Conservation (phyloP, 1,140 invertebrate species). For the Drosophila lowei region DNA sequence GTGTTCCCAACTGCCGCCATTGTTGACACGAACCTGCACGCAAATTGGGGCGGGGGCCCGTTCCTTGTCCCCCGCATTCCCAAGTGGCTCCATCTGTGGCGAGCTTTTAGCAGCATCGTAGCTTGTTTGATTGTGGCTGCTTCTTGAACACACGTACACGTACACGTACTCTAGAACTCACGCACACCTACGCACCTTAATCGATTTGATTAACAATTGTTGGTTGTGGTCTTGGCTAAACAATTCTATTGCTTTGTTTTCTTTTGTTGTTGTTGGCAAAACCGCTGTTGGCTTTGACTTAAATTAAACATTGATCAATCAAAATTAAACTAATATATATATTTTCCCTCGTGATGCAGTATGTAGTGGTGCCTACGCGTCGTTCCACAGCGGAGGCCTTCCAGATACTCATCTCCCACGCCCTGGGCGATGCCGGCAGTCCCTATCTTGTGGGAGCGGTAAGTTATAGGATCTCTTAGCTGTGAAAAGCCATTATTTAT, state of each 20-base stretch:
- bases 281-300: conserved; percentile 31
- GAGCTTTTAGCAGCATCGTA: conserved; percentile 45
- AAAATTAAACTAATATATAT: neutral
- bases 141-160: conserved; percentile 8
- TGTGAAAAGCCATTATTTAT: neutral
- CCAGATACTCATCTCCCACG: conserved; percentile 96
- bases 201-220: neutral
- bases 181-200: conserved; percentile 2
- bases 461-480: conserved; percentile 82
- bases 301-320: neutral
- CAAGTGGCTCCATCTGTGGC: conserved; percentile 62
- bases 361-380: conserved; percentile 95
- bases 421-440: conserved; percentile 96
- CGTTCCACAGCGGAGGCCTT: conserved; percentile 96
- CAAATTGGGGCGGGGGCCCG: neutral
- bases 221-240: conserved; percentile 36
- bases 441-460: conserved; percentile 96
- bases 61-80: conserved; percentile 18
- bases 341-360: conserved; percentile 85
- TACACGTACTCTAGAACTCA: neutral
- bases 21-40: conserved; percentile 19
- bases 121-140: conserved; percentile 85
- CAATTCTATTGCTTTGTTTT: conserved; percentile 12
- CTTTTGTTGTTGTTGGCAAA: conserved; percentile 40
- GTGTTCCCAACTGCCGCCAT: conserved; percentile 27